A percentile compares a stretch with the other conserved stretches of the same genome.
These are phyloP conservation scores for Temnothorax nylanderi DNA, from an alignment of 1,140 invertebrate genomes.

Conservation along the genomic window DNA sequence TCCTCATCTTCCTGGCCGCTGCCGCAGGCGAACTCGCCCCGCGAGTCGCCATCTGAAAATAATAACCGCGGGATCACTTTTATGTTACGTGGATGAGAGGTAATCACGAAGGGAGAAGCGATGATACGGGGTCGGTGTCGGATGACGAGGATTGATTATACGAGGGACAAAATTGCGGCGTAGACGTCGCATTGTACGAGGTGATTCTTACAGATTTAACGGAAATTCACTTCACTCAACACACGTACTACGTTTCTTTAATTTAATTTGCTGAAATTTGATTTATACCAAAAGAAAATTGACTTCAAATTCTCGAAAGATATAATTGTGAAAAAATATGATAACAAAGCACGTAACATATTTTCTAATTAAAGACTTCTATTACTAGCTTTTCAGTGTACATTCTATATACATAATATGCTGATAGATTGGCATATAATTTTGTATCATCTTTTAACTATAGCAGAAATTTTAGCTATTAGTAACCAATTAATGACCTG, in stretches of 20 bases:
- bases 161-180: slow-evolving; percentile 65
- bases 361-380: background rate
- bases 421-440: background rate
- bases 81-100: slow-evolving; percentile 2
- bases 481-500: slow-evolving; percentile 14
- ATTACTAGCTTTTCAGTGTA: background rate
- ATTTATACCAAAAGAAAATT: background rate
- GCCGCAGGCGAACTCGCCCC: slow-evolving; percentile 83
- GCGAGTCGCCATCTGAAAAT: slow-evolving; percentile 82
- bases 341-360: background rate
- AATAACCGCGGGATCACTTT: slow-evolving; percentile 50
- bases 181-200: slow-evolving; percentile 50
- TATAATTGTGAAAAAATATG: background rate
- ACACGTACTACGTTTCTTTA: background rate
- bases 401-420: background rate
- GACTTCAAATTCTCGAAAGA: background rate
- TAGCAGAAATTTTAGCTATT: background rate
- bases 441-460: background rate
- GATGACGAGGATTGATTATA: slow-evolving; percentile 75
- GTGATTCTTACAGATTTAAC: slow-evolving; percentile 22
- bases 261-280: background rate
- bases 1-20: slow-evolving; percentile 84
- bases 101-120: slow-evolving; percentile 16
- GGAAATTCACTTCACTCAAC: background rate
- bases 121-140: slow-evolving; percentile 67